Percentiles rank a stretch among this genome's conserved stretches.
Conservation (phyloP, 1,140 invertebrate species). For the Drosophila chauvacae region DNA sequence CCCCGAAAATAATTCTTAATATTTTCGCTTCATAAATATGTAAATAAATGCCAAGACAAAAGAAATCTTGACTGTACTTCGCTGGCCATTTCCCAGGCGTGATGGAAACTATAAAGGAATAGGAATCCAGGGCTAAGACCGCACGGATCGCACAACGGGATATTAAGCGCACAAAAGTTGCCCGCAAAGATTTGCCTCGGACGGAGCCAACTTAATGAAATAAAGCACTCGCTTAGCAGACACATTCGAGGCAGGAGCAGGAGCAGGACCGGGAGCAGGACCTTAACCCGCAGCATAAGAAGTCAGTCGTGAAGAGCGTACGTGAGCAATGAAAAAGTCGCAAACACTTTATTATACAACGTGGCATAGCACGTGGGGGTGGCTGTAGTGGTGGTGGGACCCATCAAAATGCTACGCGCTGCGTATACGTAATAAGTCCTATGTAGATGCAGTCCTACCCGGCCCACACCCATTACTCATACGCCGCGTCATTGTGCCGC, state of each 20-base stretch:
- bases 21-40: slow-evolving; percentile 76
- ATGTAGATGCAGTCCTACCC: slow-evolving; percentile 59
- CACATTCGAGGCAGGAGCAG: slow-evolving; percentile 29
- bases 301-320: slow-evolving; percentile 80
- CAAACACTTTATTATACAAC: slow-evolving; percentile 80
- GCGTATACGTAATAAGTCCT: slow-evolving; percentile 79
- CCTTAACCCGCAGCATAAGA: slow-evolving; percentile 73
- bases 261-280: slow-evolving; percentile 23
- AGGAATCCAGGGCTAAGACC: slow-evolving; percentile 51
- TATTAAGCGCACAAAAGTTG: slow-evolving; percentile 79
- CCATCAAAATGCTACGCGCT: slow-evolving; percentile 78
- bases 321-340: slow-evolving; percentile 83
- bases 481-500: slow-evolving; percentile 76
- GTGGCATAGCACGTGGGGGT: slow-evolving; percentile 16
- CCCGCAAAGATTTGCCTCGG: slow-evolving; percentile 66
- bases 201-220: slow-evolving; percentile 74
- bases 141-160: slow-evolving; percentile 72
- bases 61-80: slow-evolving; percentile 44
- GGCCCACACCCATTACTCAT: slow-evolving; percentile 69
- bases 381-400: slow-evolving; percentile 3
- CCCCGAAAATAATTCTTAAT: slow-evolving; percentile 57
- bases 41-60: slow-evolving; percentile 67
- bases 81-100: slow-evolving; percentile 34
- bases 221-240: slow-evolving; percentile 73
- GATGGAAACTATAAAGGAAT: slow-evolving; percentile 72